phyloP scores from a whole-genome alignment of 2,113 vertebrate species.

The Pardalotus punctatus region DNA sequence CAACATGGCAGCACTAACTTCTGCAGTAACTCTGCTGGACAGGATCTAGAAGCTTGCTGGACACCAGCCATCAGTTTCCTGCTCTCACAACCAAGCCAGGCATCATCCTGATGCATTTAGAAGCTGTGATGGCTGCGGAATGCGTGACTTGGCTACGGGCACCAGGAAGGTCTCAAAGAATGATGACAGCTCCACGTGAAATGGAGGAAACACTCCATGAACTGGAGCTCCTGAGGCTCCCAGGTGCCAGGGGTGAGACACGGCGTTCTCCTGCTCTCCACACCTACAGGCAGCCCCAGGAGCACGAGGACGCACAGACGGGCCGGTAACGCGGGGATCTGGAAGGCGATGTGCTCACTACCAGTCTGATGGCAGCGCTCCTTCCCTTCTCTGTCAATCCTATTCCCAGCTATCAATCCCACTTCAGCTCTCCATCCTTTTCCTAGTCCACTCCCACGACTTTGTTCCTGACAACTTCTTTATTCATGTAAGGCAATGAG shows the following conservation, averaged over 20 bases:
- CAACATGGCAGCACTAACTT: background rate
- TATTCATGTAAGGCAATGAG: background rate
- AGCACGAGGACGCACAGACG: fast-evolving
- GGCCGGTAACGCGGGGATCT: background rate
- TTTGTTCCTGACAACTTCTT: background rate
- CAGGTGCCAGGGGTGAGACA: background rate
- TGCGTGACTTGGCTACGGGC: fast-evolving
- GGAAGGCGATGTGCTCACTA: background rate
- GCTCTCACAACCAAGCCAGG: background rate
- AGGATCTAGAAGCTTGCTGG: background rate
- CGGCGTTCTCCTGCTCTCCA: background rate
- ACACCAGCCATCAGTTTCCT: background rate
- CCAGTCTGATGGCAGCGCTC: background rate
- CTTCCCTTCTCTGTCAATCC: background rate
- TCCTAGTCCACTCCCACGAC: background rate
- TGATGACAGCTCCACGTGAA: background rate
- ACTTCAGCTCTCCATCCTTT: background rate
- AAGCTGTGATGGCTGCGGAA: background rate
- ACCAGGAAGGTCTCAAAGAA: background rate
- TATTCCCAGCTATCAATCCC: background rate
- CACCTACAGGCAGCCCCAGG: background rate
- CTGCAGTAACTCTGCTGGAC: background rate
- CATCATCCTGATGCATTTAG: background rate
- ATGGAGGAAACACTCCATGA: background rate
- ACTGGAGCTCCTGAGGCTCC: background rate